Percentiles rank a stretch among this genome's conserved stretches.
These are phyloP conservation scores for Acleris emargana DNA, from an alignment of 2,888 invertebrate genomes.

Conservation along the genomic window DNA sequence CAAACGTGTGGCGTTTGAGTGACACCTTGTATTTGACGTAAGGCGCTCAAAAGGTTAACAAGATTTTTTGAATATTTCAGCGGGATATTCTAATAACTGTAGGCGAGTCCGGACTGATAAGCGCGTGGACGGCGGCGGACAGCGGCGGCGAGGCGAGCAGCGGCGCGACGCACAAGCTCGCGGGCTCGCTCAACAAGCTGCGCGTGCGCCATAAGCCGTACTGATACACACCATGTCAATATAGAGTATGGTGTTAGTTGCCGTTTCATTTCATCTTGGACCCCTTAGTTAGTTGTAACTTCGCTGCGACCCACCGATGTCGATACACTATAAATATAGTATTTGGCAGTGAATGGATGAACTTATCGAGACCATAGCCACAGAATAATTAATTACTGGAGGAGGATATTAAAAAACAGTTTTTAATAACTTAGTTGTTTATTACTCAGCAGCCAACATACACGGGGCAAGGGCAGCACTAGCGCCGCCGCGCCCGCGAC, in stretches of 20 bases:
- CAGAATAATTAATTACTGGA: no score
- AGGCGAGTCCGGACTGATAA: slow-evolving; percentile 88
- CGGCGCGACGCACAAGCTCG: slow-evolving; percentile 40
- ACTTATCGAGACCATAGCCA: no score
- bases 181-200: slow-evolving; percentile 30
- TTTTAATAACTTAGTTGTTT: slow-evolving; percentile 58
- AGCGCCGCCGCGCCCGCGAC: slow-evolving; percentile 16
- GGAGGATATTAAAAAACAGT: slow-evolving; percentile 9
- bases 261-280: slow-evolving; percentile 16
- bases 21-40: no score
- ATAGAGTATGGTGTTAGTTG: background rate
- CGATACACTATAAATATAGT: no score
- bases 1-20: no score
- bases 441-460: slow-evolving; percentile 47
- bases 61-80: slow-evolving; percentile 62
- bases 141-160: slow-evolving; percentile 18
- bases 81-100: slow-evolving; percentile 86
- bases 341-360: no score
- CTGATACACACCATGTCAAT: slow-evolving; percentile 1
- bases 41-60: no score
- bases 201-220: slow-evolving; percentile 38
- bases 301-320: no score
- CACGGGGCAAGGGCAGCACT: slow-evolving; percentile 17
- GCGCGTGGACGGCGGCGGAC: slow-evolving; percentile 81
- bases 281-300: no score